Percentiles rank a stretch among this genome's conserved stretches.
Evolutionary conservation across 2,113 vertebrate genomes (phyloP).

Genomic region (Macrotis lagotis): DNA sequence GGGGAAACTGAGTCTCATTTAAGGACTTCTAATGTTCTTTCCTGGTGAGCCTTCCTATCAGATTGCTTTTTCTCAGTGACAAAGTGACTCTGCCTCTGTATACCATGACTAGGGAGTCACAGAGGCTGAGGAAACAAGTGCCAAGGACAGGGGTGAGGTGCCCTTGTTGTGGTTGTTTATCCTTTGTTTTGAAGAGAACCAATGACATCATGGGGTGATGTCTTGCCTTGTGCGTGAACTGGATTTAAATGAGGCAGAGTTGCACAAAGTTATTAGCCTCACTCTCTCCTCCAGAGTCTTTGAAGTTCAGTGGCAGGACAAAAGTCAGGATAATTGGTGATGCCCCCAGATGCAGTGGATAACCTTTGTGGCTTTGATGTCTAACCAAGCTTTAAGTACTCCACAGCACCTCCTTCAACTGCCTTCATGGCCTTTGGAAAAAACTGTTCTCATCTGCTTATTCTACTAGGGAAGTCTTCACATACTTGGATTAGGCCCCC

Average conservation of each 20-base stretch:
- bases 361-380: not conserved
- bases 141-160: not conserved
- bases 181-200: not conserved
- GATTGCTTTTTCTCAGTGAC: not conserved
- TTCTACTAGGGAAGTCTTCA: too few relatives aligned
- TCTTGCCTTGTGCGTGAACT: not conserved
- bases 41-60: not conserved
- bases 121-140: constrained; percentile 5
- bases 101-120: not conserved
- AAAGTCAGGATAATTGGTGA: not conserved
- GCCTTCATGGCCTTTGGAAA: not conserved
- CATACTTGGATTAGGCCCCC: too few relatives aligned
- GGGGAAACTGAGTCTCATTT: not conserved
- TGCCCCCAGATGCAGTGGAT: not conserved
- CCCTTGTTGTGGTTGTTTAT: not conserved
- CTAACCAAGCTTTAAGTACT: not conserved
- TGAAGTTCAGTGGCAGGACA: not conserved
- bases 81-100: not conserved
- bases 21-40: not conserved
- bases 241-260: not conserved
- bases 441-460: too few relatives aligned
- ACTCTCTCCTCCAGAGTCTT: not conserved
- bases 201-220: not conserved
- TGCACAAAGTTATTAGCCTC: not conserved
- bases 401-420: not conserved